Conservation (phyloP, 2,113 vertebrate genomes). For the Apaloderma vittatum region DNA sequence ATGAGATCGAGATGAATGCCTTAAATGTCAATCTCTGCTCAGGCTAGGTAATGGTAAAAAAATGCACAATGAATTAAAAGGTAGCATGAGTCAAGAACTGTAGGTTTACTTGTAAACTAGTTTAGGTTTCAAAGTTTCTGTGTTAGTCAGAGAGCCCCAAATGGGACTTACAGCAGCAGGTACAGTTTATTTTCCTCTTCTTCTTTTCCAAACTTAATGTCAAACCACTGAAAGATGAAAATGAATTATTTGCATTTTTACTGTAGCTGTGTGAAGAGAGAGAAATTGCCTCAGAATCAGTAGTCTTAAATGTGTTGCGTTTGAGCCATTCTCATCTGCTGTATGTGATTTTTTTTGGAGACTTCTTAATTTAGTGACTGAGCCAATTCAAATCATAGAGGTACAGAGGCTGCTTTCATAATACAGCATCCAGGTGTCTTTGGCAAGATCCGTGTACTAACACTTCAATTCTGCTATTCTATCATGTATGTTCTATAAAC, state of each 20-base stretch:
- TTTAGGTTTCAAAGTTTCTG: not conserved
- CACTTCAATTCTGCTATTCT: not conserved
- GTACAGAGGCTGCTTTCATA: not conserved
- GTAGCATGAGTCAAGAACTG: fast-evolving
- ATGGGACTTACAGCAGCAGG: not conserved
- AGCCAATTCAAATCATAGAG: not conserved
- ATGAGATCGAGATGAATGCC: not conserved
- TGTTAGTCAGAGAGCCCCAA: not conserved
- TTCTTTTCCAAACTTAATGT: not conserved
- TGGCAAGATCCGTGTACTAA: not conserved
- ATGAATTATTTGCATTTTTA: not conserved
- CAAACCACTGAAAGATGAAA: not conserved
- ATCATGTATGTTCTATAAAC: not conserved
- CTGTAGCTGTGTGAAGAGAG: not conserved
- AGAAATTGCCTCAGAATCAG: not conserved
- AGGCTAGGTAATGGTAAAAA: not conserved
- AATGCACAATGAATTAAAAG: not conserved
- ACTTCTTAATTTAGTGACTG: slow-evolving; percentile 6
- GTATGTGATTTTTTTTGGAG: not conserved
- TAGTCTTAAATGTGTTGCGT: not conserved
- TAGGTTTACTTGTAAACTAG: not conserved
- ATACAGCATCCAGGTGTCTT: not conserved
- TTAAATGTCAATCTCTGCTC: not conserved
- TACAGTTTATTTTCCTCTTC: not conserved
- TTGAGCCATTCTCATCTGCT: not conserved